A percentile compares a stretch with the other conserved stretches of the same genome.
These are phyloP conservation scores for Neodiprion lecontei DNA, from an alignment of 1,140 invertebrate species.

Conservation along the genomic window DNA sequence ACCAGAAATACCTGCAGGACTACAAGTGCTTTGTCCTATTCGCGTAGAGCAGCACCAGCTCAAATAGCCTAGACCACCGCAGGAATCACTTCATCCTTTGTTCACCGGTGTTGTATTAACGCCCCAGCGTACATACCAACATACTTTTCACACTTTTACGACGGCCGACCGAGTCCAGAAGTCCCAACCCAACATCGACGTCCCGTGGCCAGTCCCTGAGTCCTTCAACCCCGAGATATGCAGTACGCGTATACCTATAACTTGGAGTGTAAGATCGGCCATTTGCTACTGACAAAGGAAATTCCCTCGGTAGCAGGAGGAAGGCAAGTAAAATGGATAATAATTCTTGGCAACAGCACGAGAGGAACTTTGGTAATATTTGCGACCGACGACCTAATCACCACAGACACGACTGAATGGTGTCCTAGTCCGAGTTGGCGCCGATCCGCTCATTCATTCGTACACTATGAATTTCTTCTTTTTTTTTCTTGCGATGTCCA, in stretches of 20 bases:
- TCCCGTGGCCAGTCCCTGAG: not conserved
- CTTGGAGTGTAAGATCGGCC: no score
- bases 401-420: no score
- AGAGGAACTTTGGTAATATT: no score
- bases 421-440: not conserved
- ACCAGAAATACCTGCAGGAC: no score
- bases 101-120: constrained; percentile 3
- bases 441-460: not conserved
- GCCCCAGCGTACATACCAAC: not conserved
- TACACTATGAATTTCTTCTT: not conserved
- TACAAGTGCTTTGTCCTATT: not conserved
- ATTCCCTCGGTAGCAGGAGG: no score
- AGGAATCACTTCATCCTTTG: constrained; percentile 1
- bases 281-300: no score
- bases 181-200: not conserved
- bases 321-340: no score
- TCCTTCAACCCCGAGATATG: not conserved
- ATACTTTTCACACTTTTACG: not conserved
- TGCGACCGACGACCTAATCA: no score
- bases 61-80: not conserved
- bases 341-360: no score
- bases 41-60: not conserved
- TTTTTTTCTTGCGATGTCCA: not conserved
- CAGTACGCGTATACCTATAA: not conserved
- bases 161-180: not conserved